Percentiles rank a stretch among this genome's conserved stretches.
Evolutionary conservation across 1,140 invertebrate genomes (phyloP).

Genomic region (Magallana angulata): DNA sequence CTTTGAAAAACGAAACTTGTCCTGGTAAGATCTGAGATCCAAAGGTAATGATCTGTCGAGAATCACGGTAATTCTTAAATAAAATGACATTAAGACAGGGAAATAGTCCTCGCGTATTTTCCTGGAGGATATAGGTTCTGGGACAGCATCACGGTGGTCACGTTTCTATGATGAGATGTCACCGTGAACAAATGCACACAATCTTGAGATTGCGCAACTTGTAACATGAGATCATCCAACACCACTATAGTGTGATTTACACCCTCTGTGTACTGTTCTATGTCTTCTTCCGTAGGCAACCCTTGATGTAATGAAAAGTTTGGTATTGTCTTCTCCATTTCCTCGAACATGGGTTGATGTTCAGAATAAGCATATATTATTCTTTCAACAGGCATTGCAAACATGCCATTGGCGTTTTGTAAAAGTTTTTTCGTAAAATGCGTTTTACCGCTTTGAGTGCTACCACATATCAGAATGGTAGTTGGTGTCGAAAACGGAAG

Average conservation of each 20-base stretch:
- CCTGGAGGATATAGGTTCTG: conserved; percentile 50
- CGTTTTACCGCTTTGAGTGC: conserved; percentile 52
- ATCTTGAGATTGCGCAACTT: conserved; percentile 23
- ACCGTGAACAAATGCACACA: conserved; percentile 30
- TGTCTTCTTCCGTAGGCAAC: conserved; percentile 41
- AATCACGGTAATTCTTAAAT: conserved; percentile 54
- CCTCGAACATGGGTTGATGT: conserved; percentile 51
- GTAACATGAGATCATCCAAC: conserved; percentile 37
- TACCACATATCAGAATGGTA: conserved; percentile 45
- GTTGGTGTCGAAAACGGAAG: conserved; percentile 46
- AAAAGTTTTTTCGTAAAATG: conserved; percentile 39
- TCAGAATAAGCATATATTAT: conserved; percentile 52
- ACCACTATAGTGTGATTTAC: conserved; percentile 10
- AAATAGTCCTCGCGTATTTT: conserved; percentile 52
- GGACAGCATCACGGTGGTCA: conserved; percentile 38
- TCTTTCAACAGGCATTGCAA: conserved; percentile 19
- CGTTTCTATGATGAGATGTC: conserved; percentile 39
- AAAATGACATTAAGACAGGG: conserved; percentile 50
- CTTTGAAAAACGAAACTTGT: background rate
- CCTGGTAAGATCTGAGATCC: conserved; percentile 54
- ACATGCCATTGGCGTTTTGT: conserved; percentile 45
- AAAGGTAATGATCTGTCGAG: conserved; percentile 49
- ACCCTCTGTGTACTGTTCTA: conserved; percentile 28
- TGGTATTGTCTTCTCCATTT: conserved; percentile 44
- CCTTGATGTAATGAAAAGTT: conserved; percentile 48